These are phyloP conservation scores for Melipona bicolor DNA, from an alignment of 2,888 invertebrate species.

Conservation along the genomic window DNA sequence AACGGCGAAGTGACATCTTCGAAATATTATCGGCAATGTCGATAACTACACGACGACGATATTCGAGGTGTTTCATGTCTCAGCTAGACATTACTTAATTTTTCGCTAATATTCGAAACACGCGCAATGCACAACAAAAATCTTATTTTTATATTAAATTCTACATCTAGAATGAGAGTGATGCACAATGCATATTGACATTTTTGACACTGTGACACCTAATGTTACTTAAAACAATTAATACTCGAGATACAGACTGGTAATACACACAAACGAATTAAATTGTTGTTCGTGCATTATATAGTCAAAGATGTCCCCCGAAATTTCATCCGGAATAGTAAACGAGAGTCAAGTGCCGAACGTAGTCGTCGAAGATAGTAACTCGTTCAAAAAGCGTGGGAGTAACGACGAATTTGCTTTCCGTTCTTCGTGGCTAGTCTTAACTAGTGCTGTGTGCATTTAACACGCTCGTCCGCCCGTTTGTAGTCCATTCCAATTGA, in stretches of 20 bases:
- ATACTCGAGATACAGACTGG: background rate
- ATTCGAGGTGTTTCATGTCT: background rate
- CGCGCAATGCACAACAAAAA: slow-evolving; percentile 1
- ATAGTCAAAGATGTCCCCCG: background rate
- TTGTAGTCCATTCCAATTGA: background rate
- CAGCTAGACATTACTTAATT: background rate
- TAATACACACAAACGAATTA: background rate
- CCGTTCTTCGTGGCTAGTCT: slow-evolving; percentile 23
- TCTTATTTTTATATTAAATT: background rate
- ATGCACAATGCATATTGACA: background rate
- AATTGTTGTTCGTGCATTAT: background rate
- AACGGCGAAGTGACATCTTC: slow-evolving; percentile 12
- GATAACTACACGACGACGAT: background rate
- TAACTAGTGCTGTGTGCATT: slow-evolving; percentile 32
- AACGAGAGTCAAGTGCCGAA: slow-evolving; percentile 8
- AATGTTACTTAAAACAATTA: slow-evolving; percentile 8
- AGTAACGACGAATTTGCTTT: slow-evolving; percentile 46
- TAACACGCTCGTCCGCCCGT: slow-evolving; percentile 9
- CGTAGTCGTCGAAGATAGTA: slow-evolving; percentile 53
- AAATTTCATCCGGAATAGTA: background rate
- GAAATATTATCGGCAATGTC: background rate
- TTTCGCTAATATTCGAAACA: background rate
- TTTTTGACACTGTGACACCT: background rate
- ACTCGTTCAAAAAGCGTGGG: slow-evolving; percentile 57
- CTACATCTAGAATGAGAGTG: background rate